Percentiles rank a stretch among this genome's conserved stretches.
Conservation (phyloP, 2,113 vertebrate species). For the Eurystomus gularis region DNA sequence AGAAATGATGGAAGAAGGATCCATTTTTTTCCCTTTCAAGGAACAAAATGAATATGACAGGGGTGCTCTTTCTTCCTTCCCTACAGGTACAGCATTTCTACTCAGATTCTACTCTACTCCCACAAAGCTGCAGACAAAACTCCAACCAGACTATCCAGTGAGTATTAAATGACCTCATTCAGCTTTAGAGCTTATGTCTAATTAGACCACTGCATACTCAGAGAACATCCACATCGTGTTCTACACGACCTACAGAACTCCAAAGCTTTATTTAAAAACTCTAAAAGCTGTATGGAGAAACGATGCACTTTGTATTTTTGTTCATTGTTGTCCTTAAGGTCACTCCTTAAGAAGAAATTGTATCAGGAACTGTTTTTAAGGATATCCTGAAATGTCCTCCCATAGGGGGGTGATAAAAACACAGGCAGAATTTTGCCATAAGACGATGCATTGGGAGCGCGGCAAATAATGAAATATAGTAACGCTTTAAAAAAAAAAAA, state of each 20-base stretch:
- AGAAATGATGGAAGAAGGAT: neutral
- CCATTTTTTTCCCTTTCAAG: neutral
- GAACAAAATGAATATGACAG: neutral
- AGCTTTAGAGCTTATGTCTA: neutral
- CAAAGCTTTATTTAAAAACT: neutral
- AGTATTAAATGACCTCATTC: slow-evolving; percentile 3
- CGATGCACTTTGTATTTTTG: neutral
- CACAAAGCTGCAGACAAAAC: neutral
- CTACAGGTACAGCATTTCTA: neutral
- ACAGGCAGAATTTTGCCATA: neutral
- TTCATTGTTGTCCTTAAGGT: neutral
- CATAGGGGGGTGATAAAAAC: neutral
- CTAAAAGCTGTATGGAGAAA: neutral
- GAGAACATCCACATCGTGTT: neutral
- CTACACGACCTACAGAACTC: neutral
- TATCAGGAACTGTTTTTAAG: neutral
- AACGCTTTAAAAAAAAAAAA: neutral
- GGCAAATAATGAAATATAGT: neutral
- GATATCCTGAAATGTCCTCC: neutral
- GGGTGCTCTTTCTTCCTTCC: neutral
- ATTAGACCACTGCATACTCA: neutral
- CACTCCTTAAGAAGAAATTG: neutral
- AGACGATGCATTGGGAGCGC: neutral
- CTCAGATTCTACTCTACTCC: neutral
- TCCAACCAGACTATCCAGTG: neutral